These are phyloP conservation scores for Siderastrea siderea DNA, from an alignment of 92 coral and sea anemone species.

Conservation along the genomic window DNA sequence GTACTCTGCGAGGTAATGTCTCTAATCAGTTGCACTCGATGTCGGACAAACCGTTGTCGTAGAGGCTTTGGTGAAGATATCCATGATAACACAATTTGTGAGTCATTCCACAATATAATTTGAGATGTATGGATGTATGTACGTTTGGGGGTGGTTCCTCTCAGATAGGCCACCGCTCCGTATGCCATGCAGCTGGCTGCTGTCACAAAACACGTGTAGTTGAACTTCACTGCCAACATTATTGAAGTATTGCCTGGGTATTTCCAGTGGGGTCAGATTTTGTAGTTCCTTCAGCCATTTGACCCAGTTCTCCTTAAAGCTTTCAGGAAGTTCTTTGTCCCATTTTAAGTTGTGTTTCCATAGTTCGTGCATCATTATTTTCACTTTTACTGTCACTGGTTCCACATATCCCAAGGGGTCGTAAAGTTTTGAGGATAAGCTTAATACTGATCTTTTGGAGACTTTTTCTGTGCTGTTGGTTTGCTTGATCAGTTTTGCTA, in stretches of 20 bases:
- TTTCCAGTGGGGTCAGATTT: constrained; percentile 20
- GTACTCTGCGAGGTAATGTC: constrained; percentile 30
- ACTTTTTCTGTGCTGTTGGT: too few species aligned
- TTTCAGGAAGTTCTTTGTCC: constrained; percentile 5
- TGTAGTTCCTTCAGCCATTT: constrained; percentile 47
- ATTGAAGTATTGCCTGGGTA: neutral
- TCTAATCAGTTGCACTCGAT: constrained; percentile 42
- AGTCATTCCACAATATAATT: neutral
- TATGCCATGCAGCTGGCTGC: neutral
- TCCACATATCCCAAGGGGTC: too few species aligned
- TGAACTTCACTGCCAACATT: too few species aligned
- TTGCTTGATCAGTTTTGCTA: too few species aligned
- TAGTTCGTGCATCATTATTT: neutral
- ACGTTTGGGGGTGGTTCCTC: constrained; percentile 24
- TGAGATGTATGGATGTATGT: neutral
- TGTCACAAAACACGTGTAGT: too few species aligned
- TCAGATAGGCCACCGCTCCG: constrained; percentile 22
- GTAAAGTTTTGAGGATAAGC: too few species aligned
- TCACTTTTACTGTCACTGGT: too few species aligned
- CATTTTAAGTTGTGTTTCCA: neutral
- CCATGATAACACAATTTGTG: too few species aligned
- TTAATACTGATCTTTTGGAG: too few species aligned
- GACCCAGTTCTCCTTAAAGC: constrained; percentile 40
- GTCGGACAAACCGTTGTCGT: constrained; percentile 7
- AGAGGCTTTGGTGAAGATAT: too few species aligned